These are phyloP conservation scores for Nemapogon koenigi DNA, from an alignment of 2,888 invertebrate species.

Conservation along the genomic window DNA sequence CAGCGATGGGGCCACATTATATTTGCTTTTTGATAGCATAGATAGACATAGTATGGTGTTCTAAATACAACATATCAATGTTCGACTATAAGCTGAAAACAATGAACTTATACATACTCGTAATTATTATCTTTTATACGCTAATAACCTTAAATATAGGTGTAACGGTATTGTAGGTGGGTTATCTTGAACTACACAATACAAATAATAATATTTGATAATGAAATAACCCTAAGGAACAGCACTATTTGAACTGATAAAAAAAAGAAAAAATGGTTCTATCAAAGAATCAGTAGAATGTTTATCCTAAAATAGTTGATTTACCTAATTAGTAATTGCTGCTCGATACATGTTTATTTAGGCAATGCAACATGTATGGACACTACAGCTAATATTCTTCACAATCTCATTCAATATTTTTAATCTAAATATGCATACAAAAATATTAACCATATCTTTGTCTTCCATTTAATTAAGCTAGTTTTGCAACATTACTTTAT, in stretches of 20 bases:
- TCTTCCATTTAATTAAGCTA: constrained; percentile 6
- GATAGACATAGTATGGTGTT: background rate
- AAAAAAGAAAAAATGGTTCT: background rate
- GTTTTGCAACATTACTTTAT: background rate
- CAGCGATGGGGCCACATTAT: background rate
- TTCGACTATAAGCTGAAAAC: constrained; percentile 1
- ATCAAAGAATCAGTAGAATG: background rate
- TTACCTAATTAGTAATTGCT: background rate
- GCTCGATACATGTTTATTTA: background rate
- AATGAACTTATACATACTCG: background rate
- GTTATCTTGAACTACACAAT: constrained; percentile 23
- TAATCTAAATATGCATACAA: constrained; percentile 48
- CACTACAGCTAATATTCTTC: too few relatives aligned
- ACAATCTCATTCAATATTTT: too few relatives aligned
- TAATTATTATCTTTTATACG: constrained; percentile 1
- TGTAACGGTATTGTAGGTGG: constrained; percentile 55
- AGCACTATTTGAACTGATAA: background rate
- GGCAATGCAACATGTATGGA: background rate
- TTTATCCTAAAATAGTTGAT: background rate
- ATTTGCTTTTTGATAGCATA: background rate
- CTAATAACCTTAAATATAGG: constrained; percentile 1
- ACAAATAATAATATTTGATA: background rate
- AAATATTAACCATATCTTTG: constrained; percentile 52
- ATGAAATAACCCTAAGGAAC: background rate
- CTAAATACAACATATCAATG: too few relatives aligned